Conservation (phyloP, 2,113 vertebrate genomes). For the Psophia crepitans region DNA sequence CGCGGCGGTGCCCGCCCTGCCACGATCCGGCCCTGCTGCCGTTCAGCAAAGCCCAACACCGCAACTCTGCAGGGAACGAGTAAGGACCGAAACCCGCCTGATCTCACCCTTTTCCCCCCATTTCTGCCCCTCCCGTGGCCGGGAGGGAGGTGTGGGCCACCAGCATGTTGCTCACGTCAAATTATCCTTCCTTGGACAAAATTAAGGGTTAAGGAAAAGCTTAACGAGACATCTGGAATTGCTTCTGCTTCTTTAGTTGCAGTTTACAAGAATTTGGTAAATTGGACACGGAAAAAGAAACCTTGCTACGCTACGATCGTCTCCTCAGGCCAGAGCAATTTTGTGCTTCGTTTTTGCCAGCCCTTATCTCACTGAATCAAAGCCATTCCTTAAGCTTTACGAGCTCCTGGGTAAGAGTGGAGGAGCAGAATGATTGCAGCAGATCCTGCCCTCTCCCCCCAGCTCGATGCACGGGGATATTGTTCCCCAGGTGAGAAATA, state of each 20-base stretch:
- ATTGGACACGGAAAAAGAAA: constrained; percentile 61
- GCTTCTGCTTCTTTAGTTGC: constrained; percentile 31
- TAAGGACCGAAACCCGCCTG: background rate
- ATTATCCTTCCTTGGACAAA: constrained; percentile 34
- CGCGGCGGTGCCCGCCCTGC: background rate
- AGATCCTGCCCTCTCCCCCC: background rate
- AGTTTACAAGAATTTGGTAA: constrained; percentile 65
- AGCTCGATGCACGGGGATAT: background rate
- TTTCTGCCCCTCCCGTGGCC: background rate
- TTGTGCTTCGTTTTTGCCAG: constrained; percentile 21
- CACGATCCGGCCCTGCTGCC: accelerated
- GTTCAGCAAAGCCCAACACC: background rate
- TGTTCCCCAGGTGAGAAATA: constrained; percentile 47
- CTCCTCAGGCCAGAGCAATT: constrained; percentile 49
- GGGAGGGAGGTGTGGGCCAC: accelerated
- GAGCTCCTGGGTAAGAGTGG: background rate
- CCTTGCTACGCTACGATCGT: background rate
- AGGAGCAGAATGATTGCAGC: background rate
- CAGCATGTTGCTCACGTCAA: background rate
- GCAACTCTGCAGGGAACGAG: background rate
- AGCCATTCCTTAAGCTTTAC: constrained; percentile 54
- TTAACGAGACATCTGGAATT: constrained; percentile 33
- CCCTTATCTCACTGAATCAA: constrained; percentile 50
- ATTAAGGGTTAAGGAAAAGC: constrained; percentile 24
- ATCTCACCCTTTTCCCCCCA: background rate